Evolutionary conservation across 2,797 vertebrate species (phyloP).

Genomic region (Anguilla anguilla): DNA sequence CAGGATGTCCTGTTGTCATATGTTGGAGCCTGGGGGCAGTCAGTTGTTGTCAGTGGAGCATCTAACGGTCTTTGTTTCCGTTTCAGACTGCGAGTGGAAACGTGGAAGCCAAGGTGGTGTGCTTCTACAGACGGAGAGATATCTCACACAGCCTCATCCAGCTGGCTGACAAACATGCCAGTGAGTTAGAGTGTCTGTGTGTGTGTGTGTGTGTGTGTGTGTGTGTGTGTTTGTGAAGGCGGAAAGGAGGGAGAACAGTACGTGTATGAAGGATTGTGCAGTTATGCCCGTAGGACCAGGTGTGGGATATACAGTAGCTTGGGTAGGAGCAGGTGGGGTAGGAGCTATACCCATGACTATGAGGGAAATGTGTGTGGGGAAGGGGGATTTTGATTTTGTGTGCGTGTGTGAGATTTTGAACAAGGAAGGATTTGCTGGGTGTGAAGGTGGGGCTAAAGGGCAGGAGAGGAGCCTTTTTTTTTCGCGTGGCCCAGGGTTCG

Average conservation of each 20-base stretch:
- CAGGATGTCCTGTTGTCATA: neutral
- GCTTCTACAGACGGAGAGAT: slow-evolving; percentile 96
- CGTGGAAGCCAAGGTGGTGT: slow-evolving; percentile 97
- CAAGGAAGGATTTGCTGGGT: neutral
- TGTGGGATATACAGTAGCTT: neutral
- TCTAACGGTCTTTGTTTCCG: slow-evolving; percentile 41
- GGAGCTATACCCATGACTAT: neutral
- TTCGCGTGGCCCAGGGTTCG: neutral
- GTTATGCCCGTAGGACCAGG: too few species aligned
- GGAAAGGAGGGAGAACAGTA: neutral
- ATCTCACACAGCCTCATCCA: slow-evolving; percentile 98
- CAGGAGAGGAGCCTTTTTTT: neutral
- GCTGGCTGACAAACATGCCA: slow-evolving; percentile 97
- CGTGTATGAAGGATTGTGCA: too few species aligned
- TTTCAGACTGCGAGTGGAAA: slow-evolving; percentile 95
- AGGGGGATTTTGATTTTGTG: too few species aligned
- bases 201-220: neutral
- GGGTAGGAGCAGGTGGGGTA: too few species aligned
- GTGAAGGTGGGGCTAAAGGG: neutral
- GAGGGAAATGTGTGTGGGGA: neutral
- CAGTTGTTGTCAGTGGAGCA: neutral
- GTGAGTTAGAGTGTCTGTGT: slow-evolving; percentile 74
- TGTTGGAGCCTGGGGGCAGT: neutral
- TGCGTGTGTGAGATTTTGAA: neutral
- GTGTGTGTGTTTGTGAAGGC: neutral